These are phyloP conservation scores for Conistra vaccinii DNA, from an alignment of 2,888 invertebrate genomes.

Conservation along the genomic window DNA sequence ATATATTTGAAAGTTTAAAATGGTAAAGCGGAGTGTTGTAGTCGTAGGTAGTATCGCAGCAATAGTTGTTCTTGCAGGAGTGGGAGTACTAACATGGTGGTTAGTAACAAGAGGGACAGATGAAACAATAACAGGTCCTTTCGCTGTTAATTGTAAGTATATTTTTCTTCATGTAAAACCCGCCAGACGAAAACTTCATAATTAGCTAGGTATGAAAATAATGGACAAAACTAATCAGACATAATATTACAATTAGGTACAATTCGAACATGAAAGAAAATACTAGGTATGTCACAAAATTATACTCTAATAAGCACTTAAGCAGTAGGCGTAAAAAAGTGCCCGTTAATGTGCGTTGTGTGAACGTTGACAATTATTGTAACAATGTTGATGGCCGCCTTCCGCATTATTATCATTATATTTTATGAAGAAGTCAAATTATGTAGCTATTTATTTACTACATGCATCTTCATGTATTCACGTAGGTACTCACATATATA, in stretches of 20 bases:
- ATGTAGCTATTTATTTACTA: slow-evolving; percentile 36
- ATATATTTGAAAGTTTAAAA: slow-evolving; percentile 24
- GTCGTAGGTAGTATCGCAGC: slow-evolving; percentile 64
- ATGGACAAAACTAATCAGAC: slow-evolving; percentile 7
- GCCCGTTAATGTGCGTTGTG: slow-evolving; percentile 9
- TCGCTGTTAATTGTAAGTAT: slow-evolving; percentile 43
- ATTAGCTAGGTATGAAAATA: neutral
- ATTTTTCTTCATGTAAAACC: neutral
- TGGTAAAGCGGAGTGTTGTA: slow-evolving; percentile 68
- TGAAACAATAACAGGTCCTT: neutral
- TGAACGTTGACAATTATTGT: slow-evolving; percentile 24
- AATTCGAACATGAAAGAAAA: slow-evolving; percentile 11
- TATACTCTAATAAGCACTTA: slow-evolving; percentile 9
- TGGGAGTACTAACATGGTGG: slow-evolving; percentile 77
- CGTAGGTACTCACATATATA: neutral
- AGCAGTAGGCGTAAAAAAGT: slow-evolving; percentile 27
- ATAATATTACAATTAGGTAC: slow-evolving; percentile 5
- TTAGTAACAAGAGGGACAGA: slow-evolving; percentile 65
- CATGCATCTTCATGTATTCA: neutral
- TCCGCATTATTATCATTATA: slow-evolving; percentile 43
- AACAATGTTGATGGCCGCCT: slow-evolving; percentile 30
- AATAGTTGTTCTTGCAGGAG: slow-evolving; percentile 68
- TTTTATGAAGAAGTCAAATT: slow-evolving; percentile 35
- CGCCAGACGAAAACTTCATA: neutral
- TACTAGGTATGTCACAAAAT: slow-evolving; percentile 29